Evolutionary conservation across 2,797 vertebrate genomes (phyloP).

Genomic region (Toxotes lorentzi): DNA sequence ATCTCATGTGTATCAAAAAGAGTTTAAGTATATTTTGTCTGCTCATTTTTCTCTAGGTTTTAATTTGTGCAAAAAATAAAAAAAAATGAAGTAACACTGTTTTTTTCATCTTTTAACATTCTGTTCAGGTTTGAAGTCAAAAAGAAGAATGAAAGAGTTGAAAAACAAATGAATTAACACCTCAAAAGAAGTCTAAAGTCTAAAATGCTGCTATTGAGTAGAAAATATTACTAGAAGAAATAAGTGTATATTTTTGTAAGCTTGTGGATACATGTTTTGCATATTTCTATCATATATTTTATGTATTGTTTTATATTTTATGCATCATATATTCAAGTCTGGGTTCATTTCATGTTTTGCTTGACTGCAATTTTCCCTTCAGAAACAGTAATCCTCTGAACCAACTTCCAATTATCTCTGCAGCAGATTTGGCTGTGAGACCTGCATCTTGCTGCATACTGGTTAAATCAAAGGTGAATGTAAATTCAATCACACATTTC

Average conservation of each 20-base stretch:
- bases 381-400: background rate
- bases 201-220: background rate
- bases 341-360: background rate
- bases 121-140: background rate
- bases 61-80: background rate
- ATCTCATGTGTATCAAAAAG: background rate
- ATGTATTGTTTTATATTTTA: background rate
- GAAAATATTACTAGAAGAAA: background rate
- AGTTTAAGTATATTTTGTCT: background rate
- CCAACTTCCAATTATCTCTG: background rate
- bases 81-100: background rate
- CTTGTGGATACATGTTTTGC: background rate
- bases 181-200: background rate
- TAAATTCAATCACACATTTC: no score
- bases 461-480: slow-evolving; percentile 2
- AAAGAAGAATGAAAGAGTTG: background rate
- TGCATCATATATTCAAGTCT: background rate
- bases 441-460: background rate
- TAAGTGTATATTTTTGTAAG: background rate
- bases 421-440: background rate
- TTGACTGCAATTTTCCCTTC: background rate
- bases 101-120: background rate
- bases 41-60: background rate
- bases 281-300: background rate
- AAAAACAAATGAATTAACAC: background rate